Conservation (phyloP, 1,140 invertebrate species). For the Watersipora subatra region DNA sequence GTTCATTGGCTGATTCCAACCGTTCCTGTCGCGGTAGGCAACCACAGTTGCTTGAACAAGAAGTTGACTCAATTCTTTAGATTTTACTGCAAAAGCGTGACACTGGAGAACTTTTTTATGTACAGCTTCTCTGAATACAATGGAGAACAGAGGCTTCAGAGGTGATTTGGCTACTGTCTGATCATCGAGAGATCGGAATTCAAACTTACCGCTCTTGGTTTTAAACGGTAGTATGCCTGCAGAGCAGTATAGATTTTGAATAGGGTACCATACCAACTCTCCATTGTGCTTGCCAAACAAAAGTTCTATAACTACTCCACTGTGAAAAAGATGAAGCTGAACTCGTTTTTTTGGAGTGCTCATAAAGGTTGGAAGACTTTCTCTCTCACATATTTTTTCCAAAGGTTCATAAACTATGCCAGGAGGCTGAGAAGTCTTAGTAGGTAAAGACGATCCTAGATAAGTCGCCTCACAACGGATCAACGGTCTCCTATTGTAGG, state of each 20-base stretch:
- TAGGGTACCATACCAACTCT: background rate
- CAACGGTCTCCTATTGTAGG: background rate
- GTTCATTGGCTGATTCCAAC: background rate
- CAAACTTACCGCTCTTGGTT: background rate
- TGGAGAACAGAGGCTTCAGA: background rate
- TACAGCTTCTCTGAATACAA: background rate
- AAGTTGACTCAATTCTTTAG: background rate
- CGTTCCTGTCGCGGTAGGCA: background rate
- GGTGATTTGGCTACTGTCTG: background rate
- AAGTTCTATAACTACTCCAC: background rate
- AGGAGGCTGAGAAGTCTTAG: background rate
- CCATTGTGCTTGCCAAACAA: background rate
- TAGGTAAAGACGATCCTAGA: background rate
- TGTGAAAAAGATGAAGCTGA: background rate
- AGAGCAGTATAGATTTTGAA: background rate
- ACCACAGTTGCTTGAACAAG: background rate
- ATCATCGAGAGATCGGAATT: background rate
- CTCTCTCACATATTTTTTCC: background rate
- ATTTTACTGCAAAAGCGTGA: background rate
- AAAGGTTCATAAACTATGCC: background rate
- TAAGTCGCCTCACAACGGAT: background rate
- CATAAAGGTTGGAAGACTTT: background rate
- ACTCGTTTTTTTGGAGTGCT: background rate
- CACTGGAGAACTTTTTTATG: background rate
- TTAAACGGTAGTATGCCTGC: background rate